A percentile compares a stretch with the other conserved stretches of the same genome.
Evolutionary conservation across 2,113 vertebrate genomes (phyloP).

Genomic region (Paramormyrops kingsleyae): DNA sequence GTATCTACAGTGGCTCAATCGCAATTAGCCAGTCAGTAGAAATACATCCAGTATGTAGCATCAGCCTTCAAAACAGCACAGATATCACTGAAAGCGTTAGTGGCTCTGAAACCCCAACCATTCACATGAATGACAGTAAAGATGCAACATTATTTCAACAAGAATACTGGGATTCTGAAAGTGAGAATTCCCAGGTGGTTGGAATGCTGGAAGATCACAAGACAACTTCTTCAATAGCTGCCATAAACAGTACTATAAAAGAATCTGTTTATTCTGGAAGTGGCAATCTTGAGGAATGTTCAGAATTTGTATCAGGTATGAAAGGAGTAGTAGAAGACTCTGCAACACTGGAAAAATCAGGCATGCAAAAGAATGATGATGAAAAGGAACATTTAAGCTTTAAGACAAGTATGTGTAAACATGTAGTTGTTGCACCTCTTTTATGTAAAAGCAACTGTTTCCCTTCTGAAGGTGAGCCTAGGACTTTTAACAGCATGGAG

Average conservation of each 20-base stretch:
- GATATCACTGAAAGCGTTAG: conserved; percentile 35
- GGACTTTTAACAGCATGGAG: neutral
- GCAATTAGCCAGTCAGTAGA: conserved; percentile 43
- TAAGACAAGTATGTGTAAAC: neutral
- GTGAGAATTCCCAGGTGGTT: neutral
- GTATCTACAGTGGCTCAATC: conserved; percentile 44
- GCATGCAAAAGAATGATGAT: neutral
- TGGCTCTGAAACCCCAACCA: conserved; percentile 28
- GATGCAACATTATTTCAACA: conserved; percentile 36
- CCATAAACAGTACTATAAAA: neutral
- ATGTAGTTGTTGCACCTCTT: neutral
- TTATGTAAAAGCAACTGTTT: neutral
- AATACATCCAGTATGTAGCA: conserved; percentile 26
- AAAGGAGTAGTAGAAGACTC: neutral
- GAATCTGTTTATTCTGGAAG: neutral
- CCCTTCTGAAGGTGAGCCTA: neutral
- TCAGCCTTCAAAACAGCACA: conserved; percentile 31
- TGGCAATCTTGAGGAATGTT: neutral
- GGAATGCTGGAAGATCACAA: neutral
- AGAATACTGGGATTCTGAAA: conserved; percentile 13
- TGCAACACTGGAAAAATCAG: neutral
- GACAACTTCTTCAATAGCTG: neutral
- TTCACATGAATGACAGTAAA: conserved; percentile 29
- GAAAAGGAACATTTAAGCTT: neutral
- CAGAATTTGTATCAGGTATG: neutral